Percentiles rank a stretch among this genome's conserved stretches.
These are phyloP conservation scores for Macroteleia sp. DNA, from an alignment of 2,888 invertebrate species.

Conservation along the genomic window DNA sequence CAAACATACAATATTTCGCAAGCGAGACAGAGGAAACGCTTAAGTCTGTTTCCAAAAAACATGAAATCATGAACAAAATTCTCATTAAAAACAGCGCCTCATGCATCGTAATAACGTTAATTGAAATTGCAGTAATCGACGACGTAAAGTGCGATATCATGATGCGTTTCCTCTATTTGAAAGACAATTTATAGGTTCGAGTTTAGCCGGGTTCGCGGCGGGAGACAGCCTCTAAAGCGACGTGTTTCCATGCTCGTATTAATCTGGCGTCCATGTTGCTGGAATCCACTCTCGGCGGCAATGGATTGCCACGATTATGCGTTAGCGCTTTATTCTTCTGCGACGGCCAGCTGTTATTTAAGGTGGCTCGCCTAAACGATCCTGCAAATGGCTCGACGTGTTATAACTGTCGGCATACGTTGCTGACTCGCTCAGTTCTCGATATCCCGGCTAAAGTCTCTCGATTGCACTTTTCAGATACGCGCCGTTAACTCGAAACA, in stretches of 20 bases:
- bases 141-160: conserved; percentile 43
- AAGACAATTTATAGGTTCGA: conserved; percentile 57
- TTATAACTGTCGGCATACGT: conserved; percentile 76
- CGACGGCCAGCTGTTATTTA: conserved; percentile 72
- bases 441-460: conserved; percentile 47
- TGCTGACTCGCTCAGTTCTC: conserved; percentile 54
- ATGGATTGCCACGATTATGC: conserved; percentile 71
- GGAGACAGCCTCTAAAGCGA: conserved; percentile 60
- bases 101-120: conserved; percentile 56
- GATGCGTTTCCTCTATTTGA: conserved; percentile 42
- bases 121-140: conserved; percentile 57
- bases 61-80: too few species aligned
- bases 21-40: too few species aligned
- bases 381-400: conserved; percentile 74
- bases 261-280: conserved; percentile 64
- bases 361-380: conserved; percentile 76
- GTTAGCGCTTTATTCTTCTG: conserved; percentile 67
- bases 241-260: conserved; percentile 65
- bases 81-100: too few species aligned
- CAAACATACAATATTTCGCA: too few species aligned
- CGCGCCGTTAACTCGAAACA: conserved; percentile 67
- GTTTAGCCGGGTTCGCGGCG: conserved; percentile 42
- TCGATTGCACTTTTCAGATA: conserved; percentile 67
- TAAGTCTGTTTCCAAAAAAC: too few species aligned
- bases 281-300: conserved; percentile 65